A percentile compares a stretch with the other conserved stretches of the same genome.
phyloP scores from a whole-genome alignment of 2,888 invertebrate species.

The Sphinx pinastri region DNA sequence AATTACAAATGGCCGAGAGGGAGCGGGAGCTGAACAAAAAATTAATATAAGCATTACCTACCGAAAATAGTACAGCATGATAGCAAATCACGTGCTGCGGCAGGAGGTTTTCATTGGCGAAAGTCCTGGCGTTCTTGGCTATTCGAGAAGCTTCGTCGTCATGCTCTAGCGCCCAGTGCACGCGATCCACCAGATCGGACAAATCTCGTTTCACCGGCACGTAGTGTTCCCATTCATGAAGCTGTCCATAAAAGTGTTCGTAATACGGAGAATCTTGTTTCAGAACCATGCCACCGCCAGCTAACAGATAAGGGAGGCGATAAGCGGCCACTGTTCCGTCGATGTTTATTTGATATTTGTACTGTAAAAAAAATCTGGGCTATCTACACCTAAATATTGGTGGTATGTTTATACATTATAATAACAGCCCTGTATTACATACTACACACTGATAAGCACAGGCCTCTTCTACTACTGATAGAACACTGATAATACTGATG shows the following conservation, averaged over 20 bases:
- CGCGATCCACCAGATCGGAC: conserved; percentile 90
- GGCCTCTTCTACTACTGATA: too few relatives aligned
- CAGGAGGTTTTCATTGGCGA: conserved; percentile 90
- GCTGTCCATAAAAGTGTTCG: conserved; percentile 94
- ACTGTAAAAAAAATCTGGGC: conserved; percentile 83
- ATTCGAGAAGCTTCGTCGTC: conserved; percentile 88
- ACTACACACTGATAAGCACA: too few relatives aligned
- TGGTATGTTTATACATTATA: too few relatives aligned
- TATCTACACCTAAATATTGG: background rate
- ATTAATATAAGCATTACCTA: too few relatives aligned
- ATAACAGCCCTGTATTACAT: too few relatives aligned
- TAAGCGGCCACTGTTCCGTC: conserved; percentile 99
- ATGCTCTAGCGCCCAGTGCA: conserved; percentile 90
- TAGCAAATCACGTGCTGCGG: conserved; percentile 95
- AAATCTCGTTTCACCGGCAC: conserved; percentile 92
- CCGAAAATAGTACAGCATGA: conserved; percentile 85
- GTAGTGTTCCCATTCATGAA: conserved; percentile 91
- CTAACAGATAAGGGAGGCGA: conserved; percentile 94
- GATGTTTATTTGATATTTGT: conserved; percentile 96
- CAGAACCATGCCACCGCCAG: conserved; percentile 93
- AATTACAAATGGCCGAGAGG: too few relatives aligned
- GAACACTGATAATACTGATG: too few relatives aligned
- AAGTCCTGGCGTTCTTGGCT: conserved; percentile 86
- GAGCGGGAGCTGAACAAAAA: too few relatives aligned
- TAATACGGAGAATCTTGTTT: conserved; percentile 98